phyloP scores from a whole-genome alignment of 1,140 invertebrate genomes.

The Tetragnatha versicolor region DNA sequence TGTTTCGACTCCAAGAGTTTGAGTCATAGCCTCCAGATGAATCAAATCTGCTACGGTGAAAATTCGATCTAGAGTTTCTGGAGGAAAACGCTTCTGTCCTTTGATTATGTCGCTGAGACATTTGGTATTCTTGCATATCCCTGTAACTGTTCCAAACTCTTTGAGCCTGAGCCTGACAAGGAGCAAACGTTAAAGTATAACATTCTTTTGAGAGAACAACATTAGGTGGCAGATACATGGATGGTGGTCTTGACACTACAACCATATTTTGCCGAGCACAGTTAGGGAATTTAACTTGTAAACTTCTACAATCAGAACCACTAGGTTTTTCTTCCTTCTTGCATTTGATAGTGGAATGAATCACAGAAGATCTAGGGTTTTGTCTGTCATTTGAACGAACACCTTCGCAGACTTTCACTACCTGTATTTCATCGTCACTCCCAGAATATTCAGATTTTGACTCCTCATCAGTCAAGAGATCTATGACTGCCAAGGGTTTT shows the following conservation, averaged over 20 bases:
- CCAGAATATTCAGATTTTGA: not conserved
- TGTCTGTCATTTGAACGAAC: not conserved
- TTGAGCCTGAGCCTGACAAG: not conserved
- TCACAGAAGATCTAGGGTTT: not conserved
- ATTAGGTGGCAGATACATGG: not conserved
- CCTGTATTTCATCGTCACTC: slow-evolving; percentile 28
- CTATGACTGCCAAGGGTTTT: slow-evolving; percentile 27
- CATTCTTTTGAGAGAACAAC: slow-evolving; percentile 30
- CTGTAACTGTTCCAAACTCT: slow-evolving; percentile 44
- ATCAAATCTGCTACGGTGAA: too few relatives aligned
- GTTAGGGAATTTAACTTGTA: slow-evolving; percentile 7
- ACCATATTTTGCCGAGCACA: slow-evolving; percentile 4
- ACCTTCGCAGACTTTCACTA: not conserved
- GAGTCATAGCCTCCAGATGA: too few relatives aligned
- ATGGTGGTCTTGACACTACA: not conserved
- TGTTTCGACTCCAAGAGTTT: too few relatives aligned
- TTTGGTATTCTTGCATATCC: slow-evolving; percentile 31
- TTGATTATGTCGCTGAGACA: not conserved
- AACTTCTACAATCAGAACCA: not conserved
- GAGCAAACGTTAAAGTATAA: slow-evolving; percentile 10
- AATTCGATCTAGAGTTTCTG: too few relatives aligned
- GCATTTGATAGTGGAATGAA: too few relatives aligned
- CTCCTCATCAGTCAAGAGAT: slow-evolving; percentile 38
- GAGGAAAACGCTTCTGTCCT: too few relatives aligned
- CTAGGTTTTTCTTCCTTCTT: not conserved